Evolutionary conservation across 2,797 vertebrate species (phyloP).

Genomic region (Knipowitschia caucasica): DNA sequence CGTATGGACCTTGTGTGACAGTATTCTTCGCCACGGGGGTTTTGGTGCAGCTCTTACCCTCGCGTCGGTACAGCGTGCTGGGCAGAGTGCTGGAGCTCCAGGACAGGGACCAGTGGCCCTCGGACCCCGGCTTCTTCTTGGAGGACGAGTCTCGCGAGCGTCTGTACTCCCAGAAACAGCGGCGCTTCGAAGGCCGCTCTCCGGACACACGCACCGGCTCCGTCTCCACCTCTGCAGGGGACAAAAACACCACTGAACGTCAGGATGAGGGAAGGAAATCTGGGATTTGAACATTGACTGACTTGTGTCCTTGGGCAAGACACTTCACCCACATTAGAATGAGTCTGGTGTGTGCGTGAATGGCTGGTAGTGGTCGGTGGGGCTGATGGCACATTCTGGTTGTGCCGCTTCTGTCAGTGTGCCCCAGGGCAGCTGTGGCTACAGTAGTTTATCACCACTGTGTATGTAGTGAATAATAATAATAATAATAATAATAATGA

Average conservation of each 20-base stretch:
- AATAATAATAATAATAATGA: too few relatives aligned
- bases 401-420: too few relatives aligned
- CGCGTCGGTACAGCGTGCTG: constrained; percentile 73
- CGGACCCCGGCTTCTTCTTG: constrained; percentile 59
- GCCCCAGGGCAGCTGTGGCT: too few relatives aligned
- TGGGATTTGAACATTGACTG: too few relatives aligned
- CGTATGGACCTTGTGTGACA: neutral
- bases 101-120: constrained; percentile 71
- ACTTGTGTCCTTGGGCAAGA: too few relatives aligned
- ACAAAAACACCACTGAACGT: neutral
- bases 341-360: too few relatives aligned
- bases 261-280: neutral
- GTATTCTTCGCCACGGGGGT: neutral
- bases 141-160: constrained; percentile 56
- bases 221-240: constrained; percentile 58
- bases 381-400: too few relatives aligned
- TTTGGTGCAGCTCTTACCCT: constrained; percentile 49
- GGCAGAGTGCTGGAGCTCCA: constrained; percentile 77
- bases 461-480: too few relatives aligned
- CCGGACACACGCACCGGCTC: constrained; percentile 44
- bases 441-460: too few relatives aligned
- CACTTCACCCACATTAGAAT: too few relatives aligned
- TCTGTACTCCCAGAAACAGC: constrained; percentile 77
- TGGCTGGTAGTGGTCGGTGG: too few relatives aligned
- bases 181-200: constrained; percentile 62